phyloP scores from a whole-genome alignment of 1,140 invertebrate species.

The Tetranychus cinnabarinus region DNA sequence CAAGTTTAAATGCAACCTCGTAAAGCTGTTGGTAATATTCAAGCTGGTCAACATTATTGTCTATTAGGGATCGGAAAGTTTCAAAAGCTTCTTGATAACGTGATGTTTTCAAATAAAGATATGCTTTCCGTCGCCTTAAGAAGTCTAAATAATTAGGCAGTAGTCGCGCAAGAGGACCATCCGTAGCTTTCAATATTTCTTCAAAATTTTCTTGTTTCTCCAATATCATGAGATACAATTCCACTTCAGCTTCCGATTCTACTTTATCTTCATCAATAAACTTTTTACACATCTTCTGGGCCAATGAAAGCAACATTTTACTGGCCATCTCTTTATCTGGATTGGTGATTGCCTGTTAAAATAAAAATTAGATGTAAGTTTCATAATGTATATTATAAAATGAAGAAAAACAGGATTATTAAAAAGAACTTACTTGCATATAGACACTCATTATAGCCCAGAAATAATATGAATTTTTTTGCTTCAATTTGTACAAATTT shows the following conservation, averaged over 20 bases:
- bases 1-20: conserved; percentile 2
- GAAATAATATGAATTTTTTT: conserved; percentile 90
- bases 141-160: conserved; percentile 17
- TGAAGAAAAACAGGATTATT: not conserved
- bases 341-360: conserved; percentile 1
- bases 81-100: conserved; percentile 40
- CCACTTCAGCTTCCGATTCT: conserved; percentile 74
- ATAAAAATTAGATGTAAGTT: not conserved
- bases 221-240: conserved; percentile 70
- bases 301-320: conserved; percentile 47
- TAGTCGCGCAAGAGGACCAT: conserved; percentile 36
- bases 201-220: conserved; percentile 55
- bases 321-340: conserved; percentile 19
- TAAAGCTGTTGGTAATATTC: conserved; percentile 9
- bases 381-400: not conserved
- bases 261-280: conserved; percentile 66
- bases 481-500: conserved; percentile 61
- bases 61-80: conserved; percentile 31
- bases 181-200: conserved; percentile 51
- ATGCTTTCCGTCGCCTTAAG: conserved; percentile 37
- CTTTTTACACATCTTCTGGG: conserved; percentile 55
- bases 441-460: conserved; percentile 91
- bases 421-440: conserved; percentile 40
- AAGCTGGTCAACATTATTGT: conserved; percentile 9
- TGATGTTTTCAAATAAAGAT: conserved; percentile 42